Evolutionary conservation across 2,113 vertebrate genomes (phyloP), one percentile per base, ranked within the genome.

Genomic region (Leuciscus idus): DNA sequence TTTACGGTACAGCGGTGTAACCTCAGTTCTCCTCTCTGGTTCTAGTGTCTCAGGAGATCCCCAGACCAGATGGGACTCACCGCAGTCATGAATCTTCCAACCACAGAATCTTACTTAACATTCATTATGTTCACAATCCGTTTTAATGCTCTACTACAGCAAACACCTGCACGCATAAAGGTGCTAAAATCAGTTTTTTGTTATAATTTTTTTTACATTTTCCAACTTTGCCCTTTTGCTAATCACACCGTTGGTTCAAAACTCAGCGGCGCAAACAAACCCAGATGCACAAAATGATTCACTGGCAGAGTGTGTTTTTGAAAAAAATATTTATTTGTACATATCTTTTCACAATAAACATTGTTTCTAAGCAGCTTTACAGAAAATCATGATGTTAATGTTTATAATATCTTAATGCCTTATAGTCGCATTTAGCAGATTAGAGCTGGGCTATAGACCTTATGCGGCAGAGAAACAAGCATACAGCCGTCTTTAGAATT

Each of bases 1-100:
- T 82, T 82, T 82, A 82, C 80, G 19, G 62, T 68, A 70, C 80
- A 82, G 80, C 1, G 46, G 28, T 48, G 80, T 52, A 68, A 82
- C 80, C 80, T 82, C 62, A 68, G 62, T 82, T 26, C n/a, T 48
- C 59, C 59, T 81, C 39, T 64, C n/a, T 64, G 61, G 8, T 48
- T 81, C 43, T 50, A 10, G 33, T 66, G 80, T 82, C 80, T 82
- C 80, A 50, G 30, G 62, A 82, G 62, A 82, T 62, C 43, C 80
- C 43, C 46, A 23, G 43, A 70, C 61, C 80, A 82, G 80, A 82
- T 82, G 80, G 46, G 80, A 82, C 80, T 21, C 80, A 48, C 19
- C 5, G 5, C 43, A 82, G 62, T 50, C 26, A 17, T 82, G 43
- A 30, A 52, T 70, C 28, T 68, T 82, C 30, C 62, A 36, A 68